A percentile compares a stretch with the other conserved stretches of the same genome.
phyloP scores from a whole-genome alignment of 2,888 invertebrate genomes.

The Cynaeus angustus region DNA sequence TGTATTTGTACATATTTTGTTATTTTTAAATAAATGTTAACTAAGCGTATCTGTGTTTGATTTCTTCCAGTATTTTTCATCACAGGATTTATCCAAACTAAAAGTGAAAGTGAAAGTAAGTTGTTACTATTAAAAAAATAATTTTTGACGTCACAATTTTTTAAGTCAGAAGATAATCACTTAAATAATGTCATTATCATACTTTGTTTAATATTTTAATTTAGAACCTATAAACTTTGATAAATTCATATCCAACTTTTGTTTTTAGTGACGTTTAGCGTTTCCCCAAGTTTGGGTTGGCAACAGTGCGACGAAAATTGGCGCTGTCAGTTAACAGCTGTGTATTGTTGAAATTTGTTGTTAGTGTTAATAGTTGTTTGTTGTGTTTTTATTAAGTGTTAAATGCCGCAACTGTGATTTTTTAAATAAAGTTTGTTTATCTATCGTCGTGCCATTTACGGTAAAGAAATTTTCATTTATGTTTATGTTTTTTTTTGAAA shows the following conservation, averaged over 20 bases:
- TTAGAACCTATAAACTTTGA: too few relatives aligned
- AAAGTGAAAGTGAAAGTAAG: too few relatives aligned
- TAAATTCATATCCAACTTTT: too few relatives aligned
- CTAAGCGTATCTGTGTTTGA: constrained; percentile 5
- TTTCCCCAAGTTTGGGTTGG: neutral
- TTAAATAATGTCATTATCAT: too few relatives aligned
- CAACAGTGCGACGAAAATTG: constrained; percentile 18
- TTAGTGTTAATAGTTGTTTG: constrained; percentile 30
- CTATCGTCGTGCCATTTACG: constrained; percentile 3
- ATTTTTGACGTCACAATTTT: too few relatives aligned
- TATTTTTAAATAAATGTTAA: constrained; percentile 39
- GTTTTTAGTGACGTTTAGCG: neutral
- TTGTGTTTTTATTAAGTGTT: constrained; percentile 14
- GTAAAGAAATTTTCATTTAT: constrained; percentile 5
- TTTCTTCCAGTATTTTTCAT: too few relatives aligned
- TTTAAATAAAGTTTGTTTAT: neutral
- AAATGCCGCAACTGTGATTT: neutral
- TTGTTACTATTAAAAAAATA: too few relatives aligned
- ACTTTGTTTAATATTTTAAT: too few relatives aligned
- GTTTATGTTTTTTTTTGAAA: neutral
- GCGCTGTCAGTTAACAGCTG: constrained; percentile 38
- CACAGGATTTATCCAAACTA: too few relatives aligned
- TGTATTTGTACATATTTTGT: constrained; percentile 42
- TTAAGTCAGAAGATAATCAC: too few relatives aligned
- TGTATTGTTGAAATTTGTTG: constrained; percentile 14